These are phyloP conservation scores for rat (Rattus norvegicus) DNA, from an alignment of 2,113 vertebrate species.

Conservation along the genomic window GRCr8 NC_086028.1:78437501-78438000, in stretches of 20 bases:
- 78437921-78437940: conserved; percentile 77
- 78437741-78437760: conserved; percentile 83
- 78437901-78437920: conserved; percentile 73
- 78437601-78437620: conserved; percentile 76
- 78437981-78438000: conserved; percentile 67
- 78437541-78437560: not conserved
- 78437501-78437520: conserved; percentile 7
- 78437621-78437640: conserved; percentile 78
- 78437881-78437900: conserved; percentile 75
- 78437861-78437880: conserved; percentile 81
- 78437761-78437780: conserved; percentile 85
- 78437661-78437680: conserved; percentile 80
- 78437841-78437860: conserved; percentile 54
- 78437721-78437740: conserved; percentile 77
- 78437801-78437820: conserved; percentile 79
- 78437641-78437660: conserved; percentile 79
- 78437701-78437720: conserved; percentile 79
- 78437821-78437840: conserved; percentile 84
- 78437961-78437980: conserved; percentile 76
- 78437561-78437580: conserved; percentile 4
- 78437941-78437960: conserved; percentile 74
- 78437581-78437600: conserved; percentile 55
- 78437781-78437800: conserved; percentile 81
- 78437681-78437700: conserved; percentile 78
- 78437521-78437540: not conserved